These are phyloP conservation scores for Paramuricea clavata DNA, from an alignment of 92 coral and sea anemone species.

Conservation along the genomic window DNA sequence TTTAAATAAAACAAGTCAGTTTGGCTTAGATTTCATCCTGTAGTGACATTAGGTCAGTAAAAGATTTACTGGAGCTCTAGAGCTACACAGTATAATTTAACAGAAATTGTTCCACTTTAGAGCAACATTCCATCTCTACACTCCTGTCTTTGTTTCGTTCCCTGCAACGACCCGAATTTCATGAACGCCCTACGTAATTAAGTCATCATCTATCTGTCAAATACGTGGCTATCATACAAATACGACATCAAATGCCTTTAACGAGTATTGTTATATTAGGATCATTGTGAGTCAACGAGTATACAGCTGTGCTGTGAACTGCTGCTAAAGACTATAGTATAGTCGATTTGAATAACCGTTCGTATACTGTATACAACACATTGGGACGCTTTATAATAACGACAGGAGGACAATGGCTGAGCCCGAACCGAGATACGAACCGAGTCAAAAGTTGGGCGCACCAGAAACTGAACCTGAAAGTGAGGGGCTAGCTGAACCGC, in stretches of 20 bases:
- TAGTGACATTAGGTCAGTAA: not conserved
- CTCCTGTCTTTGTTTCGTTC: not conserved
- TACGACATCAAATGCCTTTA: not conserved
- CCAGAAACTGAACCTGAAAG: not conserved
- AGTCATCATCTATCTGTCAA: not conserved
- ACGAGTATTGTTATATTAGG: not conserved
- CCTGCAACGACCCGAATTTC: too few relatives aligned
- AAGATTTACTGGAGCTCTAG: not conserved
- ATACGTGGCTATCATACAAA: not conserved
- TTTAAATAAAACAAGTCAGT: too few relatives aligned
- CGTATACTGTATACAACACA: not conserved
- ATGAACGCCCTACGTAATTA: not conserved
- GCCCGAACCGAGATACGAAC: not conserved
- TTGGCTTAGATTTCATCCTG: too few relatives aligned
- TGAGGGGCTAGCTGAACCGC: slow-evolving; percentile 12
- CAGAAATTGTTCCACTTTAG: not conserved
- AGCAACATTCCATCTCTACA: not conserved
- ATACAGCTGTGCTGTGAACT: not conserved
- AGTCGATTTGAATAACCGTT: not conserved
- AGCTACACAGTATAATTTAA: too few relatives aligned
- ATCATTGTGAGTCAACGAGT: not conserved
- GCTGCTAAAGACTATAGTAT: not conserved
- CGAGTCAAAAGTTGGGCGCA: too few relatives aligned
- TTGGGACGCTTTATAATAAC: not conserved
- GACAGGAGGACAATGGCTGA: not conserved